Conservation (phyloP, 2,113 vertebrate species). For the Bostrychus sinensis region DNA sequence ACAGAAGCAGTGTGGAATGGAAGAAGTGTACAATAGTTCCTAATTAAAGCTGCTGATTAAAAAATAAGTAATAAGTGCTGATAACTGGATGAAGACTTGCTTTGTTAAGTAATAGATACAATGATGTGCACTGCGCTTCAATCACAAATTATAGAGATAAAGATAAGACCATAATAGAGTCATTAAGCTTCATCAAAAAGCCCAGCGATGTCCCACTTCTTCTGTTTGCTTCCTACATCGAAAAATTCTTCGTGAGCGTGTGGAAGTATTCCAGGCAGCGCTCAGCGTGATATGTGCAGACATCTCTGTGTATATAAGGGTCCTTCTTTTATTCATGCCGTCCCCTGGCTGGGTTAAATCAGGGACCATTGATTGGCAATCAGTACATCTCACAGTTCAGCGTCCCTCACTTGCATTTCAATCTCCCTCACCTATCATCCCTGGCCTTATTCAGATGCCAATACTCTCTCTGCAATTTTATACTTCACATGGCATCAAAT, state of each 20-base stretch:
- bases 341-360: conserved; percentile 57
- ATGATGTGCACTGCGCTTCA: conserved; percentile 36
- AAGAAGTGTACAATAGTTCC: neutral
- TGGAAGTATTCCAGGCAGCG: conserved; percentile 24
- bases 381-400: conserved; percentile 62
- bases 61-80: conserved; percentile 1
- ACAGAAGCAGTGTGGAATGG: neutral
- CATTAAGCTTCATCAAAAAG: conserved; percentile 58
- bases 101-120: conserved; percentile 35
- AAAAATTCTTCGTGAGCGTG: conserved; percentile 42
- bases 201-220: conserved; percentile 42
- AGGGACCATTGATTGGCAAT: conserved; percentile 72
- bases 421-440: conserved; percentile 41
- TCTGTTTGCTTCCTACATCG: conserved; percentile 55
- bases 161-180: conserved; percentile 56
- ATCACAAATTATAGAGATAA: conserved; percentile 44
- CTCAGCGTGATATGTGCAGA: conserved; percentile 31
- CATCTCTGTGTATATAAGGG: conserved; percentile 43
- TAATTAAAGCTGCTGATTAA: conserved; percentile 19
- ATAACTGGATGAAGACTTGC: conserved; percentile 13
- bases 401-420: conserved; percentile 51
- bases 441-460: conserved; percentile 41
- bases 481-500: conserved; percentile 18
- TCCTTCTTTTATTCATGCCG: conserved; percentile 60
- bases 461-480: conserved; percentile 18